Evolutionary conservation across 2,888 invertebrate species (phyloP), one percentile per base, ranked within the genome.

Genomic region (Morpho deidamia): DNA sequence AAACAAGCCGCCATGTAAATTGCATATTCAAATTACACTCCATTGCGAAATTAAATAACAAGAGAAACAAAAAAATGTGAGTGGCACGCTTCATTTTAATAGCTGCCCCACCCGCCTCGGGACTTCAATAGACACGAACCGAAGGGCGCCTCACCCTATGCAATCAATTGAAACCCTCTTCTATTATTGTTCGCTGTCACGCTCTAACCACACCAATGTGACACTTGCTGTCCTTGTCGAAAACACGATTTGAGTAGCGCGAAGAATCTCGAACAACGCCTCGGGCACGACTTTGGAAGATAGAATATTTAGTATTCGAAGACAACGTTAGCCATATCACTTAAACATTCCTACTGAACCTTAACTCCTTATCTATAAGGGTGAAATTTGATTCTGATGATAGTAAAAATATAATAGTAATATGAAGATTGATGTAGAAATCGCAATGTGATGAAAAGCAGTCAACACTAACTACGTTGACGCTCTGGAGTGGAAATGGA

Each of bases 41-140:
- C 83, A 86, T 85, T 76, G 85, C 87, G 64, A 85, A 85, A 87
- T 87, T 84, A 84, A 89, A 86, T 84, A 84, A 74, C 79, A 78
- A 78, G 72, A 78, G 81, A 86, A 83, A 86, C 78, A 87, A 87
- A 87, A 84, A 72, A 84, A 81, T 74, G 69, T 70, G 67, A 70
- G 66, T 69, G 70, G 71, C 77, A 78, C 74, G 78, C 78, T 78
- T 76, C 72, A 72, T 67, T 69, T 68, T 69, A 68, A 70, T 67
- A 64, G 68, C 70, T 55, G 59, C 83, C 81, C 84, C 83, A 78
- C 87, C 82, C 81, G 81, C 79, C 78, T 59, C 72, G 67, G 78
- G 81, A 75, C 71, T 70, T 78, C 74, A 75, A 81, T 80, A 77
- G 78, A 78, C 72, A 64, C 66, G 69, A 67, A 63, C 63, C 63